phyloP scores from a whole-genome alignment of 2,888 invertebrate genomes.

The Callosobruchus maculatus region DNA sequence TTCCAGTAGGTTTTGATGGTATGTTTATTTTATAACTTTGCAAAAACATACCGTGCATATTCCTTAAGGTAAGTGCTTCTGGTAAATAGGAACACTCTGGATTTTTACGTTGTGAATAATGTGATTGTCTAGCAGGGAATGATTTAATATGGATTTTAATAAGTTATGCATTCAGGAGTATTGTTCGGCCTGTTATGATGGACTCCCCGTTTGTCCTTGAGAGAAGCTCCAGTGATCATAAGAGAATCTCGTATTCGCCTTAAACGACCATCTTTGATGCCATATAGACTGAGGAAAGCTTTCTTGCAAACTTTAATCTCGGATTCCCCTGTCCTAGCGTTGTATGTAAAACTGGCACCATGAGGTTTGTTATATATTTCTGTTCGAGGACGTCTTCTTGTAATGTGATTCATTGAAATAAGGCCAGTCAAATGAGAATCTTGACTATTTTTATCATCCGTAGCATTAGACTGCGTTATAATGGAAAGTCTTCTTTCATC shows the following conservation, averaged over 20 bases:
- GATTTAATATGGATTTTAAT: not conserved
- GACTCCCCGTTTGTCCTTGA: not conserved
- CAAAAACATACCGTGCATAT: not conserved
- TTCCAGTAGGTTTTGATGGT: too few relatives aligned
- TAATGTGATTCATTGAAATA: constrained; percentile 10
- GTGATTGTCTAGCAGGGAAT: not conserved
- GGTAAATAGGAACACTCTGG: constrained; percentile 5
- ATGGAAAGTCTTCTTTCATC: not conserved
- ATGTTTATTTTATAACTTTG: too few relatives aligned
- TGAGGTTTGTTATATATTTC: constrained; percentile 8
- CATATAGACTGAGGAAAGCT: constrained; percentile 9
- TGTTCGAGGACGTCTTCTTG: constrained; percentile 5
- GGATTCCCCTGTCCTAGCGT: constrained; percentile 3
- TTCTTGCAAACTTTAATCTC: constrained; percentile 8
- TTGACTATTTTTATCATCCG: constrained; percentile 12
- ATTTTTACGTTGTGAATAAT: not conserved
- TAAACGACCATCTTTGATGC: too few relatives aligned
- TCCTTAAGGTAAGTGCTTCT: not conserved
- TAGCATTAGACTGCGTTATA: constrained; percentile 2
- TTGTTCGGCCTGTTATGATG: not conserved
- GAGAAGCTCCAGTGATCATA: too few relatives aligned
- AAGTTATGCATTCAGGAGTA: not conserved
- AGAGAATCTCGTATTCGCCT: too few relatives aligned
- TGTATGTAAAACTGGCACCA: constrained; percentile 3
- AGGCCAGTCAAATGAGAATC: constrained; percentile 14